These are phyloP conservation scores for Microplitis deprimator DNA, from an alignment of 2,888 invertebrate species.

Conservation along the genomic window DNA sequence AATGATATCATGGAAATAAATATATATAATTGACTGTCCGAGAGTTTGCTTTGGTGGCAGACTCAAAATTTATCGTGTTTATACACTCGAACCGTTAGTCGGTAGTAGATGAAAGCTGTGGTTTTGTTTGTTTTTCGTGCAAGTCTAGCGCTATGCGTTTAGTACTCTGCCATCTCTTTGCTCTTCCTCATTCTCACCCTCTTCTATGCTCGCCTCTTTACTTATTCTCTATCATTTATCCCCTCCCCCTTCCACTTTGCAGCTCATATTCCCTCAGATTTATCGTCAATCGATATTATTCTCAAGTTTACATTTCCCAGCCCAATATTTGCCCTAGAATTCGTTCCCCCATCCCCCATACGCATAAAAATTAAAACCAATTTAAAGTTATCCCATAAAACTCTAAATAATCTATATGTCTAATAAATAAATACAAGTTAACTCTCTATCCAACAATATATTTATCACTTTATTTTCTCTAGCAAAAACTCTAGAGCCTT, in stretches of 20 bases:
- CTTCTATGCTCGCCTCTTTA: not conserved
- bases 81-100: not conserved
- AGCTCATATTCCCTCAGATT: slow-evolving; percentile 29
- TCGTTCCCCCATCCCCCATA: not conserved
- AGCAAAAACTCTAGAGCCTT: slow-evolving; percentile 18
- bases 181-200: not conserved
- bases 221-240: not conserved
- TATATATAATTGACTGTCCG: slow-evolving; percentile 10
- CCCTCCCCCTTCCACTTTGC: not conserved
- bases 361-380: not conserved
- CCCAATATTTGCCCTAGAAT: not conserved
- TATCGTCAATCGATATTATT: slow-evolving; percentile 30
- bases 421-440: not conserved
- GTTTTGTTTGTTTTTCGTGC: not conserved
- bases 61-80: slow-evolving; percentile 24
- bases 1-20: not conserved
- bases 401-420: not conserved
- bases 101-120: not conserved
- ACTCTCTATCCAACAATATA: not conserved
- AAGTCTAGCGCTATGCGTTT: not conserved
- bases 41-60: slow-evolving; percentile 14
- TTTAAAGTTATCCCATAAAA: not conserved
- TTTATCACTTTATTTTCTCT: slow-evolving; percentile 21
- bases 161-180: not conserved
- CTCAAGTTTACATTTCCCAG: not conserved